phyloP scores from a whole-genome alignment of 2,797 vertebrate species.

The Orientallactaga sibirica region DNA sequence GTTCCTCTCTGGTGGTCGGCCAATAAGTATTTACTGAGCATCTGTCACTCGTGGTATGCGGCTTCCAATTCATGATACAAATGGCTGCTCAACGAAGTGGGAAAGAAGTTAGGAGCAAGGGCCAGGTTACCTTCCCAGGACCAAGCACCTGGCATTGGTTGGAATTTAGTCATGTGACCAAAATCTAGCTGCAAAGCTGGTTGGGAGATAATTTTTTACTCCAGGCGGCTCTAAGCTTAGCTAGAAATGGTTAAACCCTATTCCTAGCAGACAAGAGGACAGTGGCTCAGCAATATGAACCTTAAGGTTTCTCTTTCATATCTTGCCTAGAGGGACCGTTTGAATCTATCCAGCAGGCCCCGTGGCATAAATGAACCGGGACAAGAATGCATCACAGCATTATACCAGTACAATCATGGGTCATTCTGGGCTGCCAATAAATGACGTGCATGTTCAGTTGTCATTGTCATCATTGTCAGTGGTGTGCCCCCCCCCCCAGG shows the following conservation, averaged over 20 bases:
- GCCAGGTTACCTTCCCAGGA: background rate
- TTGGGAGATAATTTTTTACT: constrained; percentile 24
- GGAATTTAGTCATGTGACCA: background rate
- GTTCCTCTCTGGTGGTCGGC: background rate
- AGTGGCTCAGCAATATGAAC: background rate
- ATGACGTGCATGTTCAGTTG: background rate
- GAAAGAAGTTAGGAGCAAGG: background rate
- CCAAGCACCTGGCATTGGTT: background rate
- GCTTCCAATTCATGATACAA: background rate
- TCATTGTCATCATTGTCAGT: background rate
- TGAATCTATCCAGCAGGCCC: background rate
- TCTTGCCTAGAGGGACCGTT: background rate
- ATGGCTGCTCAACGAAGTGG: background rate
- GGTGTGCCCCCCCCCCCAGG: background rate
- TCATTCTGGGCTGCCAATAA: constrained; percentile 10
- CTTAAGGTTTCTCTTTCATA: background rate
- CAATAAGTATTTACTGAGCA: background rate
- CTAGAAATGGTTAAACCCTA: background rate
- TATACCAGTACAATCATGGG: background rate
- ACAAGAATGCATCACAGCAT: constrained; percentile 8
- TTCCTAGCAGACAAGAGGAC: background rate
- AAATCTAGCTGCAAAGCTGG: background rate
- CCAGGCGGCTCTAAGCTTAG: background rate
- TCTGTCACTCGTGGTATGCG: background rate
- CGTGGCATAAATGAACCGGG: background rate